Evolutionary conservation across 2,888 invertebrate species (phyloP).

Genomic region (Willowsia nigromaculata): DNA sequence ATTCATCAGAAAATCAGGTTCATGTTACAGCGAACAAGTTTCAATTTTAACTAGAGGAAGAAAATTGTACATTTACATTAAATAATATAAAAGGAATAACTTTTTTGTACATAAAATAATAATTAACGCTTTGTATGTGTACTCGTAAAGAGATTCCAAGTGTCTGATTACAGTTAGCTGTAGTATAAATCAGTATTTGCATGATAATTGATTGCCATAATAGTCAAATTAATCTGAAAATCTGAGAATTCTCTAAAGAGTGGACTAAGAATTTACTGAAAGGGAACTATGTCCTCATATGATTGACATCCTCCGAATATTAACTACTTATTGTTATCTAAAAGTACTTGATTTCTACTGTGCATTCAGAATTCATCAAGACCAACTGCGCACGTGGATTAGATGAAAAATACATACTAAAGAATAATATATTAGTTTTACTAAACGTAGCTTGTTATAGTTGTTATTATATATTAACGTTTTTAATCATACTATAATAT

Average conservation of each 20-base stretch:
- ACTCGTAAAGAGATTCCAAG: conserved; percentile 21
- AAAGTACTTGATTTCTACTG: too few species aligned
- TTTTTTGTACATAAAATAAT: conserved; percentile 28
- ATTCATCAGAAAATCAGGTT: not conserved
- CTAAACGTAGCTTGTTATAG: conserved; percentile 6
- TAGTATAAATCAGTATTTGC: conserved; percentile 19
- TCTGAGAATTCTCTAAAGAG: not conserved
- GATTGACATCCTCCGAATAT: too few species aligned
- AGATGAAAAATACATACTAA: not conserved
- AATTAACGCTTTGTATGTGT: conserved; percentile 39
- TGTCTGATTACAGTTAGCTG: conserved; percentile 4
- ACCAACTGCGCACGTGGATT: not conserved
- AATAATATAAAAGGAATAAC: not conserved
- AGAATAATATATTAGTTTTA: not conserved
- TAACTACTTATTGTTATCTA: too few species aligned
- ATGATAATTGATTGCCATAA: not conserved
- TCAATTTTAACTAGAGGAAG: not conserved
- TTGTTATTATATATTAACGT: not conserved
- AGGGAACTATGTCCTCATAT: too few species aligned
- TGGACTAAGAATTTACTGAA: too few species aligned
- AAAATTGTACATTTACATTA: not conserved
- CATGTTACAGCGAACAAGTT: not conserved
- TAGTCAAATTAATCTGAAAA: not conserved
- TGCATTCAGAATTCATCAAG: not conserved
- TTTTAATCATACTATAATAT: not conserved